A percentile compares a stretch with the other conserved stretches of the same genome.
These are phyloP conservation scores for Euspilapteryx auroguttella DNA, from an alignment of 2,888 invertebrate species.

Conservation along the genomic window DNA sequence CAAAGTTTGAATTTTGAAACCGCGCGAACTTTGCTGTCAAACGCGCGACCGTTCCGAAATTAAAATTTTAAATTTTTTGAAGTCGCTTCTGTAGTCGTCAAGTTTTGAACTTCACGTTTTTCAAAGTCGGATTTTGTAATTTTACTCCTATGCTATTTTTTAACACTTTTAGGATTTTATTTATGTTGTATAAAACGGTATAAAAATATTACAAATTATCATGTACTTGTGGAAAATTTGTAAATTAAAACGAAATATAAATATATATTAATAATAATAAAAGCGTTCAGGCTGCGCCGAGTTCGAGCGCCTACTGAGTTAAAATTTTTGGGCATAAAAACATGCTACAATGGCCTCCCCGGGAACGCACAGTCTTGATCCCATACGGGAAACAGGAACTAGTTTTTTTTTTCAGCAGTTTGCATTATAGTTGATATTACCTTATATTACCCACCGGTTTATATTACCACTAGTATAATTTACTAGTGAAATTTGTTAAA, in stretches of 20 bases:
- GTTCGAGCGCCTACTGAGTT: conserved; percentile 62
- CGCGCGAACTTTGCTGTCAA: conserved; percentile 38
- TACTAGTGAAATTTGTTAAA: conserved; percentile 3
- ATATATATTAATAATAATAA: conserved; percentile 61
- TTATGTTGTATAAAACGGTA: conserved; percentile 54
- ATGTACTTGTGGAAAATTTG: conserved; percentile 60
- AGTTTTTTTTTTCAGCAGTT: too few relatives aligned
- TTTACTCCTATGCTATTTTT: too few relatives aligned
- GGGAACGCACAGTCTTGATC: conserved; percentile 34
- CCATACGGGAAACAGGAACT: conserved; percentile 18
- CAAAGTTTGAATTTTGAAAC: conserved; percentile 27
- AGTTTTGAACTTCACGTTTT: too few relatives aligned
- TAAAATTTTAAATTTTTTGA: conserved; percentile 16
- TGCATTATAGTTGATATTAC: too few relatives aligned
- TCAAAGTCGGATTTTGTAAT: too few relatives aligned
- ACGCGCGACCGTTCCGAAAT: conserved; percentile 23
- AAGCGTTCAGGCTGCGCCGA: conserved; percentile 56
- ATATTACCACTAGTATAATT: conserved; percentile 5
- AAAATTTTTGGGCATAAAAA: conserved; percentile 63
- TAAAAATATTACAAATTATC: conserved; percentile 62
- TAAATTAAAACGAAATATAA: conserved; percentile 62
- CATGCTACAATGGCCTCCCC: conserved; percentile 58
- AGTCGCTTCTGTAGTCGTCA: too few relatives aligned
- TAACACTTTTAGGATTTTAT: too few relatives aligned
- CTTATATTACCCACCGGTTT: too few relatives aligned